Evolutionary conservation across 1,140 invertebrate species (phyloP).

Genomic region (Pogonus chalceus): DNA sequence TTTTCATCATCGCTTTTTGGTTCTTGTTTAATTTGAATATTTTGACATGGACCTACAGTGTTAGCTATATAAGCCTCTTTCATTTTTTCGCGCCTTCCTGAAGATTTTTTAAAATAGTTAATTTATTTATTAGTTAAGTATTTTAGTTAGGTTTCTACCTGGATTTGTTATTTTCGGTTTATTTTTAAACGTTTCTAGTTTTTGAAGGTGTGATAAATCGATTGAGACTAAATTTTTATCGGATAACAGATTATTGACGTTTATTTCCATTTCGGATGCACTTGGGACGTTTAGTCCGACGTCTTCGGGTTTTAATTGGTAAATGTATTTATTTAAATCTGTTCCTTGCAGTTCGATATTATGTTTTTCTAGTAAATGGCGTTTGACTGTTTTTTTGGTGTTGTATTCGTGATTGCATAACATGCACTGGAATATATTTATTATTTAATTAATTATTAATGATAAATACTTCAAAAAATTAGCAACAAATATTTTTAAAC

Average conservation of each 20-base stretch:
- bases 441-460: background rate
- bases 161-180: no score
- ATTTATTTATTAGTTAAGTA: no score
- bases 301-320: background rate
- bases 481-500: background rate
- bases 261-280: background rate
- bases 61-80: no score
- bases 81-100: no score
- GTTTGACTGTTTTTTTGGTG: background rate
- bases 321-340: background rate
- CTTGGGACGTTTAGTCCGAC: background rate
- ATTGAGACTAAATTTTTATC: background rate
- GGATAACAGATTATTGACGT: background rate
- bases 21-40: no score
- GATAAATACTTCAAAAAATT: background rate
- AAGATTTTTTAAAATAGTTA: no score
- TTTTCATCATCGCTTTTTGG: no score
- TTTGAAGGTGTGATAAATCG: background rate
- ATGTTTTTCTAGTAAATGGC: background rate
- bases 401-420: background rate
- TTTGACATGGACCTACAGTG: no score
- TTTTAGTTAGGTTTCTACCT: no score
- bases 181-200: background rate
- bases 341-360: background rate
- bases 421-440: constrained; percentile 16